Base-by-base conservation (phyloP, 2,888 invertebrate genomes). In the Drosophila atripex region DNA sequence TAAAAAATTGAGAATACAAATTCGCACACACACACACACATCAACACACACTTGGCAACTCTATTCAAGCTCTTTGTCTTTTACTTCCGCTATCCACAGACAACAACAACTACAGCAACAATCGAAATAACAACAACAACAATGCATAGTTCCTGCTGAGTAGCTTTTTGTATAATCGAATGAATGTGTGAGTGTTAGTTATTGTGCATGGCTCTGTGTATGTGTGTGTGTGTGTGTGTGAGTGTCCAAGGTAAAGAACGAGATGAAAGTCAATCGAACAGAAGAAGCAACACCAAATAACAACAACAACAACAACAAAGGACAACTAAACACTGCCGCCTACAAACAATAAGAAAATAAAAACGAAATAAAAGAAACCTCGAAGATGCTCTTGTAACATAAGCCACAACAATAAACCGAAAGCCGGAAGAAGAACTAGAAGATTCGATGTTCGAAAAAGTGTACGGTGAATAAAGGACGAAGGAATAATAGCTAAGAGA, bases 61-160 rank as follows among this genome's bases (percentile, higher is more conserved):
- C 77, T 74, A 84, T 84, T 82, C 75, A 76, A 59, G 52, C 63
- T 71, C 75, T 79, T 77, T 79, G 80, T 74, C 76, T 78, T 72
- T 57, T 50, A 32, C 72, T 84, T 82, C 74, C 80, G 74, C 64
- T 56, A 70, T 69, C 21, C 56, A 54, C 58, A 80, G 78, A 64
- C 71, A 57, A 69, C 65, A 64, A 59, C 71, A 77, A 71, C 50
- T 66, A 70, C 43, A 52, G 35, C 60, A 71, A 71, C 65, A 50
- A 59, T 66, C 56, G 65, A 64, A 64, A 53, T 45, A 55, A 74
- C 39, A 69, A 77, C 57, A 80, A 75, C 61, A 80, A 79, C 77
- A 80, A 82, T 84, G 84, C 63, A 82, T 82, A 84, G 82, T 82
- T 82, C 84, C 82, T 82, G 79, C 82, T 79, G 84, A 80, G 78